These are phyloP conservation scores for Gobio occitaniae DNA, from an alignment of 2,797 vertebrate species.

Conservation along the genomic window DNA sequence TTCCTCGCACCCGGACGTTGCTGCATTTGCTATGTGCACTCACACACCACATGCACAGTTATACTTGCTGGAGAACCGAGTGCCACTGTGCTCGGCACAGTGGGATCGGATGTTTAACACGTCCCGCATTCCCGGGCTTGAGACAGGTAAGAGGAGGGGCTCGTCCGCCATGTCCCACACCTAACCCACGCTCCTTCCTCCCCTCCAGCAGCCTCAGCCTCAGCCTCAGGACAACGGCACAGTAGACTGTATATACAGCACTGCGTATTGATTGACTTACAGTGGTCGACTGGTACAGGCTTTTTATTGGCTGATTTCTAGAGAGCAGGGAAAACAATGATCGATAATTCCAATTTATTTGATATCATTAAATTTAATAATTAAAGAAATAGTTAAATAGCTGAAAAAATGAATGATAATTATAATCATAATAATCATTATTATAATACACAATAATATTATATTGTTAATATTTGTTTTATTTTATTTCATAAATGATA, in stretches of 20 bases:
- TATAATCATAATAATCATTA: too few species aligned
- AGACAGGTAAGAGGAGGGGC: slow-evolving; percentile 89
- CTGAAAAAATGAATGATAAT: too few species aligned
- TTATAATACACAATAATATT: too few species aligned
- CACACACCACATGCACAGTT: slow-evolving; percentile 77
- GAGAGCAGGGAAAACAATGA: background rate
- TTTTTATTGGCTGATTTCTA: background rate
- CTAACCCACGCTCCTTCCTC: slow-evolving; percentile 40
- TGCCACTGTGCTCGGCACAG: slow-evolving; percentile 97
- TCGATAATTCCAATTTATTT: background rate
- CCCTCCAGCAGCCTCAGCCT: slow-evolving; percentile 48
- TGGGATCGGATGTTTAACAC: slow-evolving; percentile 99
- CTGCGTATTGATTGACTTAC: background rate
- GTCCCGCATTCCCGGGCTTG: slow-evolving; percentile 88
- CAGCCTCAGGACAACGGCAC: slow-evolving; percentile 40
- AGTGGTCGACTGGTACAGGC: background rate
- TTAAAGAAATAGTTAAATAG: background rate
- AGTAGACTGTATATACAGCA: background rate
- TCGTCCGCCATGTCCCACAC: slow-evolving; percentile 34
- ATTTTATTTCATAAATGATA: too few species aligned
- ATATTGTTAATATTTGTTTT: too few species aligned
- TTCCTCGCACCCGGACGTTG: slow-evolving; percentile 71
- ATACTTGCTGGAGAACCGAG: slow-evolving; percentile 89
- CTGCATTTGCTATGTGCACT: slow-evolving; percentile 56
- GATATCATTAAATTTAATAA: background rate